These are phyloP conservation scores for Dicaeum eximium DNA, from an alignment of 2,113 vertebrate genomes.

Conservation along the genomic window DNA sequence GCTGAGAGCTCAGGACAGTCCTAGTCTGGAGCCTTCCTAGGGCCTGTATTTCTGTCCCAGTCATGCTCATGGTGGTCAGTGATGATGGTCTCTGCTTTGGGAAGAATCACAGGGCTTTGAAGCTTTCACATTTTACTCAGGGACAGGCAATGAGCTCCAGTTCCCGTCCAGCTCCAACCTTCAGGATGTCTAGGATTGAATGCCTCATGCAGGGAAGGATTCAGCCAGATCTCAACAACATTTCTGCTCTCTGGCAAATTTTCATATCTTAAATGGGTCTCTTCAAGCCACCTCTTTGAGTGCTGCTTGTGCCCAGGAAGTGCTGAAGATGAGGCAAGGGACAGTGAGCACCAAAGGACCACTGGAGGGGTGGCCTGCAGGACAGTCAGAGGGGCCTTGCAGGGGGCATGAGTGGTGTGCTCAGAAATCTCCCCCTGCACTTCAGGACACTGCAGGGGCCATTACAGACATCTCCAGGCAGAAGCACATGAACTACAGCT, in stretches of 20 bases:
- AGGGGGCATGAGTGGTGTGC: neutral
- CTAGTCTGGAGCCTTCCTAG: neutral
- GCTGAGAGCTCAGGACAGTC: neutral
- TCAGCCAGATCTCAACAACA: neutral
- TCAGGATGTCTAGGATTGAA: neutral
- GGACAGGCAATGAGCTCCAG: neutral
- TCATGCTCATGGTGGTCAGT: rapidly evolving
- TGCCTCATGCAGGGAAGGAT: neutral
- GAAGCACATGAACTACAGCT: neutral
- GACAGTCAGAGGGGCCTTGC: neutral
- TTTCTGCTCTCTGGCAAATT: neutral
- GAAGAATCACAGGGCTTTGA: neutral
- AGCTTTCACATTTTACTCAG: neutral
- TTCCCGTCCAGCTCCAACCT: neutral
- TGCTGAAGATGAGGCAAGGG: neutral
- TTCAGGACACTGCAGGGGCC: neutral
- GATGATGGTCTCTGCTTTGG: neutral
- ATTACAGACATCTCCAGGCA: neutral
- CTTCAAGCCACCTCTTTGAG: neutral
- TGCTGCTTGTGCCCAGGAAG: neutral
- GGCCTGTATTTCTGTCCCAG: neutral
- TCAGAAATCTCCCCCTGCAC: neutral
- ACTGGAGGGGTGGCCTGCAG: neutral
- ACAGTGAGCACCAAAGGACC: neutral
- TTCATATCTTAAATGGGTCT: neutral